Evolutionary conservation across 2,113 vertebrate genomes (phyloP).

Genomic region (Syrrhaptes paradoxus): DNA sequence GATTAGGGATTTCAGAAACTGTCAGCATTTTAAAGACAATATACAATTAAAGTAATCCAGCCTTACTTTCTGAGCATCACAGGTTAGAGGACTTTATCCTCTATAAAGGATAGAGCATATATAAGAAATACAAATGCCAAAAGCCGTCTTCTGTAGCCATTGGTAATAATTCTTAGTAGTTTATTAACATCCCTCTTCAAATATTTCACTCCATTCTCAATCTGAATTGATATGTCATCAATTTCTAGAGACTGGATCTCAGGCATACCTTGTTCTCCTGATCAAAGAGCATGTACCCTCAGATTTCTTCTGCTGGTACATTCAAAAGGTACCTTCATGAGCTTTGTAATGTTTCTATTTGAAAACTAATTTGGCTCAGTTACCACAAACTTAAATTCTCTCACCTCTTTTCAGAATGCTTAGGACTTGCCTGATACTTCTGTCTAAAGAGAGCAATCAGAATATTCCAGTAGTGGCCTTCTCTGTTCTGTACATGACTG

Average conservation of each 20-base stretch:
- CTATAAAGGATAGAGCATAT: background rate
- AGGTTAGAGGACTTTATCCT: background rate
- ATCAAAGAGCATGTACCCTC: background rate
- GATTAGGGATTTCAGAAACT: background rate
- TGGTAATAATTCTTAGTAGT: background rate
- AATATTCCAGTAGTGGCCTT: background rate
- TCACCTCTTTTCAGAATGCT: background rate
- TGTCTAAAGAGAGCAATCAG: background rate
- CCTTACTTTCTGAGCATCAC: background rate
- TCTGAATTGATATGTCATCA: background rate
- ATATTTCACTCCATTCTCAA: background rate
- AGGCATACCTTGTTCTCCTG: background rate
- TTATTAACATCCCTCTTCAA: background rate
- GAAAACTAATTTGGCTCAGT: background rate
- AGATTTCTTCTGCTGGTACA: background rate
- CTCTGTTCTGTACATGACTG: background rate
- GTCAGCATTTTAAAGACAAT: background rate
- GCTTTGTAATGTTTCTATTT: background rate
- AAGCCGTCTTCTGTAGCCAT: background rate
- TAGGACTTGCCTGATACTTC: background rate
- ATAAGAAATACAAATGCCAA: background rate
- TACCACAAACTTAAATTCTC: background rate
- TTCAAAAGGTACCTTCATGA: background rate
- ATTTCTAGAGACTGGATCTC: background rate
- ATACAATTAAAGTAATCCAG: background rate